These are phyloP conservation scores for Eupithecia inturbata DNA, from an alignment of 2,888 invertebrate species.

Conservation along the genomic window DNA sequence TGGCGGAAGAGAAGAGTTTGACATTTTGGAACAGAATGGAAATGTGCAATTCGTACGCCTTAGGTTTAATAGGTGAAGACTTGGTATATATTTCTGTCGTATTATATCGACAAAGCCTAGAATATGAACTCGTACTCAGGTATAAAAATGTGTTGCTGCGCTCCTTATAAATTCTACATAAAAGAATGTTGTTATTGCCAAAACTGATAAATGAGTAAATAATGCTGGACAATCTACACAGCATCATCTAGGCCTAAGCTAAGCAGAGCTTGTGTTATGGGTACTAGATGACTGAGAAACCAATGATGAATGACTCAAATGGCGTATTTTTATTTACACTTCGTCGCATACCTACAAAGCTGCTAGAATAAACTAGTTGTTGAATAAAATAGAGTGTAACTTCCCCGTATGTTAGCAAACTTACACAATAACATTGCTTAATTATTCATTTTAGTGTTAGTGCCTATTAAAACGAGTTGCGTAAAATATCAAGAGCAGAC, in stretches of 20 bases:
- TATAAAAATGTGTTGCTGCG: neutral
- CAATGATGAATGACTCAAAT: too few relatives aligned
- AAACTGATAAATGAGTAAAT: too few relatives aligned
- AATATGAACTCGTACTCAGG: neutral
- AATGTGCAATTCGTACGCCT: neutral
- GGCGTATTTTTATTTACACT: too few relatives aligned
- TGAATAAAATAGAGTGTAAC: conserved; percentile 11
- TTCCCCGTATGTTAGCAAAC: conserved; percentile 27
- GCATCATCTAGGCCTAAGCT: too few relatives aligned
- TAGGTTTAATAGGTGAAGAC: neutral
- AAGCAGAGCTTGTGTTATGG: too few relatives aligned
- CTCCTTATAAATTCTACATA: too few relatives aligned
- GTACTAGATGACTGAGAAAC: too few relatives aligned
- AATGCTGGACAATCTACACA: too few relatives aligned
- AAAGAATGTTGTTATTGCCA: too few relatives aligned
- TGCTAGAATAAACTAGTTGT: neutral
- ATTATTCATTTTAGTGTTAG: conserved; percentile 73
- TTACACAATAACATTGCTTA: conserved; percentile 62
- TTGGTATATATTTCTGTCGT: neutral
- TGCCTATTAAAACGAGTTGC: conserved; percentile 70
- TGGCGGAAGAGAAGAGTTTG: conserved; percentile 17
- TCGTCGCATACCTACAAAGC: too few relatives aligned
- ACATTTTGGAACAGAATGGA: neutral
- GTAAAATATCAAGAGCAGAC: conserved; percentile 71
- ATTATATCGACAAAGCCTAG: neutral